These are phyloP conservation scores for Chelonus insularis DNA, from an alignment of 1,140 invertebrate species.

Conservation along the genomic window DNA sequence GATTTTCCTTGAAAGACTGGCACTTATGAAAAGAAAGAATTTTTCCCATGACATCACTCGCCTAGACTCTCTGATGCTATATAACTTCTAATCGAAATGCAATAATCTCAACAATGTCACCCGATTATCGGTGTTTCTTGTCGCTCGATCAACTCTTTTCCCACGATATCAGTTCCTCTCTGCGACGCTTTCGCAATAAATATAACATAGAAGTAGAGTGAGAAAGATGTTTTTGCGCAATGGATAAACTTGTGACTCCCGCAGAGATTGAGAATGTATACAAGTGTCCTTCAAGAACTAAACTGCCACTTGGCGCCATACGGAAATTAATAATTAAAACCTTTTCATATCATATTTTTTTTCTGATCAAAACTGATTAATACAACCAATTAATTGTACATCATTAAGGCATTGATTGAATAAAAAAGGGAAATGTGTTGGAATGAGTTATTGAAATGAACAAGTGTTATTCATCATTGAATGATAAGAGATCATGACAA, in stretches of 20 bases:
- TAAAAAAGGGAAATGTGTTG: too few species aligned
- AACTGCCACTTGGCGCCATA: slow-evolving; percentile 15
- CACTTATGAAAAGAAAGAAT: slow-evolving; percentile 8
- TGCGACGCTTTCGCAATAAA: neutral
- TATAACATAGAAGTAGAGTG: neutral
- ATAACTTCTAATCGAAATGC: slow-evolving; percentile 31
- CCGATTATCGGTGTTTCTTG: slow-evolving; percentile 32
- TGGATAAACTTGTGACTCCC: slow-evolving; percentile 5
- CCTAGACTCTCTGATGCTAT: neutral
- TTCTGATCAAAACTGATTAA: too few species aligned
- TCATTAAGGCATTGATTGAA: too few species aligned
- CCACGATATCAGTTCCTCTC: slow-evolving; percentile 31
- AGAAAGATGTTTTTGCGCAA: neutral
- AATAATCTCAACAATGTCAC: slow-evolving; percentile 32
- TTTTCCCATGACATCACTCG: slow-evolving; percentile 24
- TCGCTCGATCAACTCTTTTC: slow-evolving; percentile 27
- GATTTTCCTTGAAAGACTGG: neutral
- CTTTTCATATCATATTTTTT: too few species aligned
- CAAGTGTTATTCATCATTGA: neutral
- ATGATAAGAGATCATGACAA: neutral
- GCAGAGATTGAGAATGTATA: slow-evolving; percentile 14
- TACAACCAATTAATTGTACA: too few species aligned
- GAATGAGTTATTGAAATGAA: too few species aligned
- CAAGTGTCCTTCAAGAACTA: slow-evolving; percentile 16
- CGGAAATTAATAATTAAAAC: slow-evolving; percentile 9